Evolutionary conservation across 2,113 vertebrate species (phyloP), one percentile per base, ranked within the genome.

Genomic region (Macrotis lagotis): DNA sequence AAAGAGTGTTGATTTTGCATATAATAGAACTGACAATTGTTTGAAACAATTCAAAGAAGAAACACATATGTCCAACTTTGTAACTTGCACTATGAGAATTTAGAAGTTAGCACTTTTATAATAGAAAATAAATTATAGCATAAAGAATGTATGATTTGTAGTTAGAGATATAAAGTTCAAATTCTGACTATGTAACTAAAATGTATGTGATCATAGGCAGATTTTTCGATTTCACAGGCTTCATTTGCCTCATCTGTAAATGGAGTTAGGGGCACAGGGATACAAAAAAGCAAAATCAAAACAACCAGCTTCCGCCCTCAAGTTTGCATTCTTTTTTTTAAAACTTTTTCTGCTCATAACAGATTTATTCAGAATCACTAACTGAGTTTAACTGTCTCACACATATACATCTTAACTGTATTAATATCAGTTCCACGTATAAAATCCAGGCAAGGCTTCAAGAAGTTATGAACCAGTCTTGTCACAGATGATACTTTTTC

Each of bases 371-470:
- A 5, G 10, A 12, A 92, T 11, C 3, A 94, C 53, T 51, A 91
- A 31, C 2, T 96, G 95, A 93, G 96, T 93, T 92, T 96, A 94
- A 88, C 0, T 83, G 59, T 95, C 92, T 95, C 92, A 52, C 25
- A 50, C 37, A 74, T 74, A 37, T 19, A n/a, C 5, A 74, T 16
- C 16, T 74, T n/a, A 74, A 74, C 37, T 74, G 16, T 74, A n/a
- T 74, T 74, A n/a, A 74, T 74, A n/a, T 74, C 16, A 74, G 37
- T 83, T 83, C 37, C 66, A 44, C 9, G 2, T 53, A 55, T 55
- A n/a, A 44, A 44, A 6, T 83, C 19, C 37, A 44, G 3, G 66
- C 44, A 83, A 83, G n/a, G 19, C 0, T 83, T 83, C 19, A 83
- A 83, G n/a, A 83, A 83, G 19, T 44, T n/a, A 44, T 83, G 37